A percentile compares a stretch with the other conserved stretches of the same genome.
Evolutionary conservation across 2,888 invertebrate genomes (phyloP).

Genomic region (Apamea crenata): DNA sequence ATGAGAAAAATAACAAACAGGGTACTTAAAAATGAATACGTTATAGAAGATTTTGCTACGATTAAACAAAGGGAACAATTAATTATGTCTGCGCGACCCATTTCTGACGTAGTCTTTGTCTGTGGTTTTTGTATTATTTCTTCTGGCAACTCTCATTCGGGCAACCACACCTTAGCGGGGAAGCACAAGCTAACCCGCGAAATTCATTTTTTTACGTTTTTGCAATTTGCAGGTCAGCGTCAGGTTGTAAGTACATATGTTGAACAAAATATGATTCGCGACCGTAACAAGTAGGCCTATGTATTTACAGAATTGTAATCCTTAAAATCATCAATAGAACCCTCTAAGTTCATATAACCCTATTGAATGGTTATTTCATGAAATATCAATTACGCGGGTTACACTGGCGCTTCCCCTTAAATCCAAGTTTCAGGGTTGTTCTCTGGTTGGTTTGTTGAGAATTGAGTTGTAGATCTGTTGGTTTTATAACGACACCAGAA

Average conservation of each 20-base stretch:
- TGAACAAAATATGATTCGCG: no score
- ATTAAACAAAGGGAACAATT: slow-evolving; percentile 41
- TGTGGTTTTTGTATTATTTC: slow-evolving; percentile 24
- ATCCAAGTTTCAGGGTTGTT: neutral
- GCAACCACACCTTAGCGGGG: neutral
- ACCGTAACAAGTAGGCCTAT: no score
- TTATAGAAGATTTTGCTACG: neutral
- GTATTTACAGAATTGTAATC: no score
- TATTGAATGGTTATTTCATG: no score
- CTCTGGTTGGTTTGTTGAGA: slow-evolving; percentile 28
- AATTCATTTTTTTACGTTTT: no score
- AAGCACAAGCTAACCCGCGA: no score
- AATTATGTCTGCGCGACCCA: slow-evolving; percentile 22
- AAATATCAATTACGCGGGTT: no score
- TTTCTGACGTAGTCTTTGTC: slow-evolving; percentile 12
- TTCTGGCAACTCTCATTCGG: slow-evolving; percentile 22
- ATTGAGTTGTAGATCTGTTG: slow-evolving; percentile 21
- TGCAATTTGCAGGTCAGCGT: no score
- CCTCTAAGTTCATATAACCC: no score
- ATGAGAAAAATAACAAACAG: neutral
- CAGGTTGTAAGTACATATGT: no score
- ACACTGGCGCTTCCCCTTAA: neutral
- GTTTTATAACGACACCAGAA: neutral
- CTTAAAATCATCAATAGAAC: no score
- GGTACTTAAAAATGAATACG: neutral